These are phyloP conservation scores for Patella caerulea DNA, from an alignment of 2,888 invertebrate species.

Conservation along the genomic window DNA sequence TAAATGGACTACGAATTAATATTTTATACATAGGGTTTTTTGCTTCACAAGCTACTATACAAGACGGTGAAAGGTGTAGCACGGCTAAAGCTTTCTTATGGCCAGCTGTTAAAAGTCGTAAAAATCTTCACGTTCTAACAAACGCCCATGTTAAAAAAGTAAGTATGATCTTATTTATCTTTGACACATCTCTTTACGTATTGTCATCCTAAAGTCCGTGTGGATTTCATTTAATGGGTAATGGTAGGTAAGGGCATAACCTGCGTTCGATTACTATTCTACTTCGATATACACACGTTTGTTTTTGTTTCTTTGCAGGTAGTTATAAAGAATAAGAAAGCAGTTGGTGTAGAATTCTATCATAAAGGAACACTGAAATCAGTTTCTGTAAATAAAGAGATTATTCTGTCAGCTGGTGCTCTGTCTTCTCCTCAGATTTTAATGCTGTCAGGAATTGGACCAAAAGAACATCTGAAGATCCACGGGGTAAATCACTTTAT, in stretches of 20 bases:
- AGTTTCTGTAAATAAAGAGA: slow-evolving; percentile 50
- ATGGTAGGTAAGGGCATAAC: no score
- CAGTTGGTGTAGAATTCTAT: slow-evolving; percentile 55
- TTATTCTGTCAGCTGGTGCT: slow-evolving; percentile 65
- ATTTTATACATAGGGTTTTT: slow-evolving; percentile 44
- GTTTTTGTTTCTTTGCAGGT: slow-evolving; percentile 36
- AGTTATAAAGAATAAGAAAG: slow-evolving; percentile 49
- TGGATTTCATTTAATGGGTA: no score
- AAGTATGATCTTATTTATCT: neutral
- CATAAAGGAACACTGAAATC: slow-evolving; percentile 38
- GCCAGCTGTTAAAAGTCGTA: slow-evolving; percentile 48
- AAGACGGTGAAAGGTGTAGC: slow-evolving; percentile 62
- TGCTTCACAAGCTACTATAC: slow-evolving; percentile 49
- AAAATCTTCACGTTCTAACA: slow-evolving; percentile 56
- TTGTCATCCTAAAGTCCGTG: no score
- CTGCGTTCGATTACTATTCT: no score
- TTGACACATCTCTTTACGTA: no score
- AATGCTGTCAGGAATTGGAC: slow-evolving; percentile 67
- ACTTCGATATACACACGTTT: no score
- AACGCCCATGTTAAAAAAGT: slow-evolving; percentile 53
- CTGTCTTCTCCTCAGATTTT: slow-evolving; percentile 66
- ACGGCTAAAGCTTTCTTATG: slow-evolving; percentile 64
- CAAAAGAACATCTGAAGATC: slow-evolving; percentile 58
- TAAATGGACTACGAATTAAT: no score
- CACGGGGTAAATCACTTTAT: slow-evolving; percentile 34